A percentile compares a stretch with the other conserved stretches of the same genome.
Conservation (phyloP, 2,888 invertebrate genomes). For the Acrobasis consociella region DNA sequence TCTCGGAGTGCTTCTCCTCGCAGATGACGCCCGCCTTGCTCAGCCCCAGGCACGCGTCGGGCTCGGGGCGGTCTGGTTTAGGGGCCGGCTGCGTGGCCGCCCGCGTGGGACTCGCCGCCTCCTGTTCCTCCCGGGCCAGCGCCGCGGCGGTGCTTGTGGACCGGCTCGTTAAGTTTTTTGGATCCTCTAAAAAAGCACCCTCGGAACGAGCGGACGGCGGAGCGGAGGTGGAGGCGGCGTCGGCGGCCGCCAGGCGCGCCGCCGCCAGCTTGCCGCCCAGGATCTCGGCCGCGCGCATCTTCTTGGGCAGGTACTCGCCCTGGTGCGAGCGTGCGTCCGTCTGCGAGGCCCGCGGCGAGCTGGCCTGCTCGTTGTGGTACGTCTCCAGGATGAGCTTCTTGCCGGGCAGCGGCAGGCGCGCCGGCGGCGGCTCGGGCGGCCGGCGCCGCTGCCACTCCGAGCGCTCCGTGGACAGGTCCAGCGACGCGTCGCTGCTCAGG, state of each 20-base stretch:
- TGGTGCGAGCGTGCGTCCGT: conserved; percentile 48
- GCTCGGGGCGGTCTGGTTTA: conserved; percentile 50
- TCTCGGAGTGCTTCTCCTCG: conserved; percentile 77
- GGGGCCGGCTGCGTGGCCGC: conserved; percentile 78
- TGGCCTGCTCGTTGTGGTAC: conserved; percentile 70
- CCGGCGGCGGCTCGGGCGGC: conserved; percentile 63
- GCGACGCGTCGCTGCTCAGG: conserved; percentile 74
- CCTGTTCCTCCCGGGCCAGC: conserved; percentile 81
- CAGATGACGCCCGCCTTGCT: conserved; percentile 73
- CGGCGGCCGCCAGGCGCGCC: conserved; percentile 48
- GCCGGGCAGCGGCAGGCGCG: conserved; percentile 70
- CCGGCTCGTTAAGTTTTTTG: conserved; percentile 82
- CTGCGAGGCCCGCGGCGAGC: conserved; percentile 50
- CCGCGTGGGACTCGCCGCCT: conserved; percentile 79
- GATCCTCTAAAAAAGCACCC: conserved; percentile 80
- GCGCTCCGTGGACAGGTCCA: conserved; percentile 71
- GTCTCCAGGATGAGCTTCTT: conserved; percentile 78
- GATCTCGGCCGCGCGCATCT: conserved; percentile 79
- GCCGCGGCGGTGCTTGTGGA: conserved; percentile 82
- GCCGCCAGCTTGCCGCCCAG: conserved; percentile 70
- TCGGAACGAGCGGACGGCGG: conserved; percentile 56
- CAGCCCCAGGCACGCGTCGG: conserved; percentile 78
- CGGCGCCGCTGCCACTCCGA: conserved; percentile 67
- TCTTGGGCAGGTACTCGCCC: conserved; percentile 75
- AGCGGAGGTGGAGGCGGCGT: conserved; percentile 43